Evolutionary conservation across 2,113 vertebrate genomes (phyloP), one percentile per base, ranked within the genome.

Genomic region (Anguilla japonica): DNA sequence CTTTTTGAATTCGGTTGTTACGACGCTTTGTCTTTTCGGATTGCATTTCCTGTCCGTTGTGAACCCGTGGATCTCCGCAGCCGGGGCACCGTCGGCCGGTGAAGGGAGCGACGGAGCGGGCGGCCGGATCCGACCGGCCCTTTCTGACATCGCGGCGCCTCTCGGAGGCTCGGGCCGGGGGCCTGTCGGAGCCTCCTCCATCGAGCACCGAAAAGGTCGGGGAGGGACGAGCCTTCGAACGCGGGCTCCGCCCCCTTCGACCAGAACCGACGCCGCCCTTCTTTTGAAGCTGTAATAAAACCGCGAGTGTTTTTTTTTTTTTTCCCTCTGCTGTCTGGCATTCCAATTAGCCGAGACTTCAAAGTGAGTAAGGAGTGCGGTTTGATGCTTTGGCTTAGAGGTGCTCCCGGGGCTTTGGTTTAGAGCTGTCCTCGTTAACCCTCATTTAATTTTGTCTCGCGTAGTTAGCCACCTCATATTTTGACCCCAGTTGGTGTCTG

Each of bases 201-300:
- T 75, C 26, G n/a, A 26, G n/a, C 34, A n/a, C 67, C 34, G 11
- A 29, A 75, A 75, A 29, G 67, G 67, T 75, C 67, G 11, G 67
- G 34, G n/a, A 4, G 5, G n/a, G 63, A 71, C 6, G 63, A 71
- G 8, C 22, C 20, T 71, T 71, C 26, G 63, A 71, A 63, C 11
- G 60, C 15, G 20, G 60, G 11, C 60, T 63, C 20, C 60, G 18
- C 60, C 8, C 56, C 67, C n/a, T 13, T 13, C 71, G 8, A n/a
- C 26, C n/a, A 11, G n/a, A 14, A 34, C 26, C 15, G 34, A 75
- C 16, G 71, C 6, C 26, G 26, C n/a, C 26, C 5, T 75, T n/a
- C 71, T 75, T 75, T 75, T 75, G 71, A 75, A 75, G 71, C 71
- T 75, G n/a, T 9, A 75, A 75, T 75, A 75, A 75, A 75, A 75